Evolutionary conservation across 2,113 vertebrate species (phyloP).

Genomic region (Callorhinus ursinus): DNA sequence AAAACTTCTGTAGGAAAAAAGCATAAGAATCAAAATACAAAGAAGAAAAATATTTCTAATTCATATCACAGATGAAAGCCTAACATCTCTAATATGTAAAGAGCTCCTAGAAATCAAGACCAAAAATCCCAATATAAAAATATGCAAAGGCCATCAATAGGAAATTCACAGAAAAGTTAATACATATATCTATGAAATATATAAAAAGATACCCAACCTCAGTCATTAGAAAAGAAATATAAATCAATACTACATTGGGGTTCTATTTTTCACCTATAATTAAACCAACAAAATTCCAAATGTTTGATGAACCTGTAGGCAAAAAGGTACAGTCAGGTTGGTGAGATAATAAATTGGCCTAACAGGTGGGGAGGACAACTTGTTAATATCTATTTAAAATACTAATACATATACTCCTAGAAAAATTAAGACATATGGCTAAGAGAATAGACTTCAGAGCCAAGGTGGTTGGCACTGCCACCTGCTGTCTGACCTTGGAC

Average conservation of each 20-base stretch:
- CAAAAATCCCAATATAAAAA: neutral
- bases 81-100: neutral
- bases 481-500: neutral
- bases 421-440: neutral
- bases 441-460: neutral
- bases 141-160: neutral
- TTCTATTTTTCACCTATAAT: neutral
- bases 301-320: neutral
- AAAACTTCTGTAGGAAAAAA: neutral
- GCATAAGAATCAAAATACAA: neutral
- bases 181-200: neutral
- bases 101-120: neutral
- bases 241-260: neutral
- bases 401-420: neutral
- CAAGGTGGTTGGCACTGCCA: neutral
- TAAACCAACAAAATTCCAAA: neutral
- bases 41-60: constrained; percentile 4
- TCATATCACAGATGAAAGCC: neutral
- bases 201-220: neutral
- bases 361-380: neutral
- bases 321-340: neutral
- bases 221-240: neutral
- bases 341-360: constrained; percentile 11
- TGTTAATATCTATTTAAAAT: neutral
- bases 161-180: neutral